Evolutionary conservation across 2,113 vertebrate genomes (phyloP).

Genomic region (Galbula dea): DNA sequence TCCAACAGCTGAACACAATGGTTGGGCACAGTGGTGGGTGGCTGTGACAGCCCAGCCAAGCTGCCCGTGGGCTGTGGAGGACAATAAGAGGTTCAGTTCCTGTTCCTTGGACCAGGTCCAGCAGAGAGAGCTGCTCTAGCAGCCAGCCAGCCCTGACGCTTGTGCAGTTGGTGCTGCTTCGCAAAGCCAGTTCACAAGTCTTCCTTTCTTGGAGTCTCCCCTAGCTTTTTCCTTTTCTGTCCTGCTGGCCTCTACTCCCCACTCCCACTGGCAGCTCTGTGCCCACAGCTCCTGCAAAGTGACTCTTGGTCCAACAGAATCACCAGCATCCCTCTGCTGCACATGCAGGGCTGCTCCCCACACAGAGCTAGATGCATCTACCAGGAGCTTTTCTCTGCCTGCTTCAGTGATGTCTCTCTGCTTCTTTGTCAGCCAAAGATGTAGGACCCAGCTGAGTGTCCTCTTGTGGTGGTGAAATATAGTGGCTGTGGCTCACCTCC

Average conservation of each 20-base stretch:
- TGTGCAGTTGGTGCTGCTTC: fast-evolving
- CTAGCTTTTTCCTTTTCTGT: neutral
- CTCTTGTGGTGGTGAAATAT: too few relatives aligned
- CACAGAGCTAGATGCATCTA: neutral
- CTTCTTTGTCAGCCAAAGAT: neutral
- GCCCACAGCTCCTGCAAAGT: neutral
- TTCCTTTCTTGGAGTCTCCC: neutral
- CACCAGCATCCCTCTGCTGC: neutral
- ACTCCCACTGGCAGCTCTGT: neutral
- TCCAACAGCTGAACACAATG: neutral
- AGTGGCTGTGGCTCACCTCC: neutral
- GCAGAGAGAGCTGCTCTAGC: neutral
- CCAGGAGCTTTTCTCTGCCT: neutral
- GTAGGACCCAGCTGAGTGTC: neutral
- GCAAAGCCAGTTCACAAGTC: fast-evolving
- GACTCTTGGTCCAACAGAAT: neutral
- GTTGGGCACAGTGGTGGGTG: fast-evolving
- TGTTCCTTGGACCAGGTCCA: neutral
- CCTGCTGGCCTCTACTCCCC: neutral
- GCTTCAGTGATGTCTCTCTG: neutral
- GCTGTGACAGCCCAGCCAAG: neutral
- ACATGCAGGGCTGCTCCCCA: neutral
- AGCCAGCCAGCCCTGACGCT: neutral
- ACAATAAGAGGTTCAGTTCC: neutral
- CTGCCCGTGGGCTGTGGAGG: neutral